These are phyloP conservation scores for Coelogynopora nodosa DNA, from an alignment of 2,888 invertebrate species.

Conservation along the genomic window DNA sequence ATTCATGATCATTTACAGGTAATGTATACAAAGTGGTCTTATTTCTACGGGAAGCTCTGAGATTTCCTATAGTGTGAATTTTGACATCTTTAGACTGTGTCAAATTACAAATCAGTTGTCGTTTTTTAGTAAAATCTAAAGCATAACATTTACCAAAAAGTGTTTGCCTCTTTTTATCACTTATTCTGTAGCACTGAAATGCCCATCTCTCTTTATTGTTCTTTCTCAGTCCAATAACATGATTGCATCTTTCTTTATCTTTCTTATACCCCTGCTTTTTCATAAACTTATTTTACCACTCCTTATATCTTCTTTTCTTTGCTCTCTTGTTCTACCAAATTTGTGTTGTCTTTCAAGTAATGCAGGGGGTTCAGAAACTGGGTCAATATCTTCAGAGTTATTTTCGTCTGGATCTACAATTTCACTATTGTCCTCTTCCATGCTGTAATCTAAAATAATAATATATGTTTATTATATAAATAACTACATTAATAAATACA, in stretches of 20 bases:
- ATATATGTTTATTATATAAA: no score
- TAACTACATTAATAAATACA: no score
- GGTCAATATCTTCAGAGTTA: no score
- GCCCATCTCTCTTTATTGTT: neutral
- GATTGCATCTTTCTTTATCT: neutral
- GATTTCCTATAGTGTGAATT: neutral
- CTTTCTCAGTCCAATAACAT: neutral
- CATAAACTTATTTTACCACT: neutral
- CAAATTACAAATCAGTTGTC: neutral
- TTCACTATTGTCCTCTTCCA: no score
- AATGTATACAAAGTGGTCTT: neutral
- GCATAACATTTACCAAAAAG: neutral
- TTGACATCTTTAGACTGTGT: neutral
- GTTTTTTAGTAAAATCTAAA: neutral
- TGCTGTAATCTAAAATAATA: no score
- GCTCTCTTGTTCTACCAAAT: neutral
- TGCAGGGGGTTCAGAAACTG: no score
- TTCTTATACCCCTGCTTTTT: neutral
- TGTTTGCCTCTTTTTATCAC: neutral
- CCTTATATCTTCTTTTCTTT: neutral
- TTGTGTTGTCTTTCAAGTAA: no score
- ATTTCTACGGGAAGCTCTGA: neutral
- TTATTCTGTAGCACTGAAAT: neutral
- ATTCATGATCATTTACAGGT: neutral
- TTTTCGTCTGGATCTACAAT: no score